These are phyloP conservation scores for Diorhabda carinulata DNA, from an alignment of 1,140 invertebrate species.

Conservation along the genomic window DNA sequence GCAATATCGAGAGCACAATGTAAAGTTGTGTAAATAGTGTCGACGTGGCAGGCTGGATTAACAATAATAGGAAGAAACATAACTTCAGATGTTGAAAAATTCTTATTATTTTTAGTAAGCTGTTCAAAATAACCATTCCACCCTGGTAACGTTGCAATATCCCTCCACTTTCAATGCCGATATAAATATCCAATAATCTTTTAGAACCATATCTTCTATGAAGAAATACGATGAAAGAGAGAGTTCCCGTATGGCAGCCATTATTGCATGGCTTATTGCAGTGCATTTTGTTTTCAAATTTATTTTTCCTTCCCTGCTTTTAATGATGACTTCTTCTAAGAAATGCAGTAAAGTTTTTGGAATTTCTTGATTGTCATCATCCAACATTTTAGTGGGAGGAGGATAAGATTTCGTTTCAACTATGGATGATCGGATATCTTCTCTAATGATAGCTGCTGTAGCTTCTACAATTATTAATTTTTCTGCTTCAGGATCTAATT, in stretches of 20 bases:
- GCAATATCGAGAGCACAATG: constrained; percentile 1
- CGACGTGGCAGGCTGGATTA: constrained; percentile 20
- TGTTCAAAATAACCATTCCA: constrained; percentile 16
- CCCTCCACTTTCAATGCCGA: constrained; percentile 9
- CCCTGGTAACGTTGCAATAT: constrained; percentile 14
- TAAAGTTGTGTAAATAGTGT: constrained; percentile 25
- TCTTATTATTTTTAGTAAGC: constrained; percentile 12
- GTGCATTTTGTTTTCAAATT: constrained; percentile 41
- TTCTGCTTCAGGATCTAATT: constrained; percentile 31
- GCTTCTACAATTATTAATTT: constrained; percentile 39
- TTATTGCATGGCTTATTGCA: constrained; percentile 42
- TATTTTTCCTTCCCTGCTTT: constrained; percentile 38
- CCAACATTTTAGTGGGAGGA: constrained; percentile 31
- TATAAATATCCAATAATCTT: constrained; percentile 42
- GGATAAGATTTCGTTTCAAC: constrained; percentile 42
- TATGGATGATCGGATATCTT: constrained; percentile 42
- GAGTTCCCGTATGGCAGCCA: constrained; percentile 39
- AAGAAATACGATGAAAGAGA: constrained; percentile 45
- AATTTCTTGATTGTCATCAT: constrained; percentile 40
- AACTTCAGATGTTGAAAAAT: constrained; percentile 24
- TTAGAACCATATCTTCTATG: constrained; percentile 39
- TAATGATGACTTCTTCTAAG: constrained; percentile 39
- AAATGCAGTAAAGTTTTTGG: constrained; percentile 41
- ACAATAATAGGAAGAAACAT: constrained; percentile 26
- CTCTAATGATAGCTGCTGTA: constrained; percentile 44